phyloP scores from a whole-genome alignment of 2,888 invertebrate species.

The Rhamnusium bicolor region DNA sequence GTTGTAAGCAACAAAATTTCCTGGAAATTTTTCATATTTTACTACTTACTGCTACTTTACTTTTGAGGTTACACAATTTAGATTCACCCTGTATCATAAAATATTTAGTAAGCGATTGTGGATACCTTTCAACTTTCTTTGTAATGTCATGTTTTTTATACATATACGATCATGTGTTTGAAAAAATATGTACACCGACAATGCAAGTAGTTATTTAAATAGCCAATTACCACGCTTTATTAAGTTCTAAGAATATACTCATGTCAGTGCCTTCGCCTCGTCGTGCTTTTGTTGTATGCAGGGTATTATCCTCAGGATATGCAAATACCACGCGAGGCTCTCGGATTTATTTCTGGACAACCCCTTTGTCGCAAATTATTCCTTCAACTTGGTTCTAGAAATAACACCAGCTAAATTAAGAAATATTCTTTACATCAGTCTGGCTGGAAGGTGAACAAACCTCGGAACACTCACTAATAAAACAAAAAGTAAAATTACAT shows the following conservation, averaged over 20 bases:
- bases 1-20: too few species aligned
- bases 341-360: constrained; percentile 16
- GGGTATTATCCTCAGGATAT: constrained; percentile 23
- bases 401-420: neutral
- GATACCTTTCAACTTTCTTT: too few species aligned
- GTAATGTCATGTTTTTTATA: too few species aligned
- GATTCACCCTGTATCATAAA: too few species aligned
- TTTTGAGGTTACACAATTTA: too few species aligned
- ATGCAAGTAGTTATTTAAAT: neutral
- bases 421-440: neutral
- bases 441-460: constrained; percentile 2
- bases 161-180: too few species aligned
- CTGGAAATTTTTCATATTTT: too few species aligned
- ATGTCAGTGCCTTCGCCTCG: neutral
- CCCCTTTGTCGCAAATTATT: constrained; percentile 17
- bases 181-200: too few species aligned
- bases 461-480: too few species aligned
- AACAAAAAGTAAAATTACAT: neutral
- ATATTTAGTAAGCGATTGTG: too few species aligned
- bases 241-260: constrained; percentile 13
- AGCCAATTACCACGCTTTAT: neutral
- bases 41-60: too few species aligned
- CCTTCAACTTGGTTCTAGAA: neutral
- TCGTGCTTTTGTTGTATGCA: constrained; percentile 1
- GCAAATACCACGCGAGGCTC: constrained; percentile 13